Evolutionary conservation across 1,140 invertebrate species (phyloP).

Genomic region (Centruroides vittatus): DNA sequence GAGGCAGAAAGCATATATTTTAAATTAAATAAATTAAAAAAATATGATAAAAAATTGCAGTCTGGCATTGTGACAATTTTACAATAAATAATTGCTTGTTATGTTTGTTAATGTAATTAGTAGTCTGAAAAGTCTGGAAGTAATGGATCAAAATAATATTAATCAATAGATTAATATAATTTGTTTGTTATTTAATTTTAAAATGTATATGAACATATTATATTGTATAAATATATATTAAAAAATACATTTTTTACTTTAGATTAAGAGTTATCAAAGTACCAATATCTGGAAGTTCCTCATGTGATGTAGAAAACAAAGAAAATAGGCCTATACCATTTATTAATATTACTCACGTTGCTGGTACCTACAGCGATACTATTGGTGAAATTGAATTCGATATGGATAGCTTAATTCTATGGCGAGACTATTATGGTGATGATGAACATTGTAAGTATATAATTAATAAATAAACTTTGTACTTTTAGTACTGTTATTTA

Average conservation of each 20-base stretch:
- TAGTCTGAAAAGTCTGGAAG: no score
- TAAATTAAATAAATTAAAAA: no score
- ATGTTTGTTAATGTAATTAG: no score
- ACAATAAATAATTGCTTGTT: no score
- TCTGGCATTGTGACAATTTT: no score
- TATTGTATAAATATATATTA: neutral
- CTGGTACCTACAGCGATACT: slow-evolving; percentile 8
- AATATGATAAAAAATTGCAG: no score
- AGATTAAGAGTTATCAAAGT: slow-evolving; percentile 15
- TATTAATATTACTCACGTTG: slow-evolving; percentile 4
- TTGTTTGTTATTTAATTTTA: no score
- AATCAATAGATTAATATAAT: no score
- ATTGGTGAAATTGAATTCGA: neutral
- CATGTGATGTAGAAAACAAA: slow-evolving; percentile 11
- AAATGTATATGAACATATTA: neutral
- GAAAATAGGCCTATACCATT: slow-evolving; percentile 14
- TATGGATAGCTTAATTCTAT: slow-evolving; percentile 15
- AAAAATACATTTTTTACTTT: neutral
- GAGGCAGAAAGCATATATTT: no score
- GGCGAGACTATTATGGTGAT: slow-evolving; percentile 23
- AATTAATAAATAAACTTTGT: no score
- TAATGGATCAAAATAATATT: no score
- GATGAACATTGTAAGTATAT: slow-evolving; percentile 19
- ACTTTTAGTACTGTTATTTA: no score
- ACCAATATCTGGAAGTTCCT: slow-evolving; percentile 11